Evolutionary conservation across 2,888 invertebrate genomes (phyloP), one percentile per base, ranked within the genome.

Genomic region (Acronicta leporina): DNA sequence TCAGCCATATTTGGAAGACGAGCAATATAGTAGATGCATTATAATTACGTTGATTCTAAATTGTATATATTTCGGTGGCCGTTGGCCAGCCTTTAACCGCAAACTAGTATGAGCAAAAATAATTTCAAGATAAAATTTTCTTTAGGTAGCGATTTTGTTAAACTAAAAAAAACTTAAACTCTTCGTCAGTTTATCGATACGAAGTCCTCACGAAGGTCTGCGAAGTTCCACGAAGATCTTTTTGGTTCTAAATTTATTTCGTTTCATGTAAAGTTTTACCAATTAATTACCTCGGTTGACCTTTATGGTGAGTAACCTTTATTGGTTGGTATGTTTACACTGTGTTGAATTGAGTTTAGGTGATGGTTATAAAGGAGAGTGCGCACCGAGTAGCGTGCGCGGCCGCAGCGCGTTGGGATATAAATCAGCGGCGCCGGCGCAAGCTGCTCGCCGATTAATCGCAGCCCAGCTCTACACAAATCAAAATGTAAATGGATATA

Each of bases 401-500:
- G 68, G 76, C 68, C 73, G 64, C 63, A 54, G 73, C 80, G 80
- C 83, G 82, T 80, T 81, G 77, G 61, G n/a, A 84, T 75, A 91
- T 92, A 91, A 92, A 92, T 92, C 90, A 89, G 86, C 77, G 80
- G 87, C 89, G 89, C 90, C 81, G 82, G 90, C 86, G 87, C 87
- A 83, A 84, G 82, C 83, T 81, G 85, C 87, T 83, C 84, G 88
- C 88, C 92, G 92, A 93, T 94, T 94, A 93, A 93, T 93, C 92
- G 93, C 89, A 83, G 83, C 82, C 78, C 79, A 89, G 88, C 91
- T 88, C 87, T 87, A 90, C 92, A 94, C 94, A 94, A 94, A 94
- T 94, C 94, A 94, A 92, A 92, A 91, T 92, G 93, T 92, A 93
- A 93, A 93, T 92, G 92, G 92, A 94, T 94, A 93, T 92, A 92